Conservation (phyloP, 2,888 invertebrate species). For the Leistus spinibarbis region DNA sequence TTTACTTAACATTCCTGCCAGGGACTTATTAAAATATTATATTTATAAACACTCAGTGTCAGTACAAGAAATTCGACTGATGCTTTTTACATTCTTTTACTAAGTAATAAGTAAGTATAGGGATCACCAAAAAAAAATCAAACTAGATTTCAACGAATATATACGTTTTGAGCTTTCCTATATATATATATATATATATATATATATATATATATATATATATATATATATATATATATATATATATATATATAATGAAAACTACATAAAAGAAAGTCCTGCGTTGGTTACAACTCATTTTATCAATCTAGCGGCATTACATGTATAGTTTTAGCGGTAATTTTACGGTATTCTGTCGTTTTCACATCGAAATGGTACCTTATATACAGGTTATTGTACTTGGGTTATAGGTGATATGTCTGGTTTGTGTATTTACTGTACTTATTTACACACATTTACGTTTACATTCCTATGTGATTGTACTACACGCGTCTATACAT, state of each 20-base stretch:
- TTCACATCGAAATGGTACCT: not conserved
- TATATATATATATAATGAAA: slow-evolving; percentile 8
- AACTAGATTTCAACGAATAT: too few species aligned
- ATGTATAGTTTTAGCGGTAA: not conserved
- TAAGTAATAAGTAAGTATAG: too few species aligned
- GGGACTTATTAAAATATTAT: too few species aligned
- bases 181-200: slow-evolving; percentile 9
- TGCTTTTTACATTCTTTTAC: too few species aligned
- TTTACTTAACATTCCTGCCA: too few species aligned
- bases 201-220: slow-evolving; percentile 9
- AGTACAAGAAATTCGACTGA: too few species aligned
- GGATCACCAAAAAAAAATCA: too few species aligned
- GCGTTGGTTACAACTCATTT: too few species aligned
- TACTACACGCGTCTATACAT: not conserved
- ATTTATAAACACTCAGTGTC: too few species aligned
- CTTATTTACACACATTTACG: not conserved
- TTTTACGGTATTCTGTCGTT: not conserved
- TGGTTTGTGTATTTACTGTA: slow-evolving; percentile 3
- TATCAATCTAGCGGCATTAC: not conserved
- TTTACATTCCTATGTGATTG: not conserved
- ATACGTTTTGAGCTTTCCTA: too few species aligned
- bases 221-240: not conserved
- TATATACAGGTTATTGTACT: slow-evolving; percentile 26
- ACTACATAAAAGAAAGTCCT: too few species aligned
- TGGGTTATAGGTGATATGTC: slow-evolving; percentile 14